These are phyloP conservation scores for Pangasianodon hypophthalmus DNA, from an alignment of 2,113 vertebrate genomes.

Conservation along the genomic window DNA sequence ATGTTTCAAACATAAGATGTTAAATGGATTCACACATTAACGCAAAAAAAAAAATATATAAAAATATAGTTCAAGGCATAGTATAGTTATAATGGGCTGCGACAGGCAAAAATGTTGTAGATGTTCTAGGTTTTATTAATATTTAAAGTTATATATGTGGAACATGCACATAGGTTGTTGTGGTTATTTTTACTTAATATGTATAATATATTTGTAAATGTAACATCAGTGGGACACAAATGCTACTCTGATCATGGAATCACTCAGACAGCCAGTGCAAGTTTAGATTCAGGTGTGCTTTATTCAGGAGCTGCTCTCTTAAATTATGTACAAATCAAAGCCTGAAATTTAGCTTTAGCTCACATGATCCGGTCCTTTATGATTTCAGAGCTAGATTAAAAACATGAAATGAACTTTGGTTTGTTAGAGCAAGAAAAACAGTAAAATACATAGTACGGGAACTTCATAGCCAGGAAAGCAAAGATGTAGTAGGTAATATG, in stretches of 20 bases:
- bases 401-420: neutral
- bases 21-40: neutral
- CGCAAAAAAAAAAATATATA: neutral
- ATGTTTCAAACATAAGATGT: neutral
- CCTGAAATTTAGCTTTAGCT: neutral
- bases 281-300: neutral
- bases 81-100: neutral
- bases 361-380: neutral
- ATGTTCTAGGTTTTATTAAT: neutral
- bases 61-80: too few species aligned
- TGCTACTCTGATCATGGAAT: neutral
- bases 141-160: neutral
- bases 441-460: too few species aligned
- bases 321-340: neutral
- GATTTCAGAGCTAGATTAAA: neutral
- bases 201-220: too few species aligned
- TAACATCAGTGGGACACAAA: too few species aligned
- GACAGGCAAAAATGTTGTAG: too few species aligned
- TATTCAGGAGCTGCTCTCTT: too few species aligned
- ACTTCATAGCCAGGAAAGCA: too few species aligned
- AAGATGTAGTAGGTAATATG: too few species aligned
- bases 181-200: too few species aligned
- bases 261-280: neutral
- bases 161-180: too few species aligned
- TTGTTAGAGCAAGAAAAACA: too few species aligned